Percentiles rank a stretch among this genome's conserved stretches.
Conservation (phyloP, 2,888 invertebrate species). For the Amiota communis region DNA sequence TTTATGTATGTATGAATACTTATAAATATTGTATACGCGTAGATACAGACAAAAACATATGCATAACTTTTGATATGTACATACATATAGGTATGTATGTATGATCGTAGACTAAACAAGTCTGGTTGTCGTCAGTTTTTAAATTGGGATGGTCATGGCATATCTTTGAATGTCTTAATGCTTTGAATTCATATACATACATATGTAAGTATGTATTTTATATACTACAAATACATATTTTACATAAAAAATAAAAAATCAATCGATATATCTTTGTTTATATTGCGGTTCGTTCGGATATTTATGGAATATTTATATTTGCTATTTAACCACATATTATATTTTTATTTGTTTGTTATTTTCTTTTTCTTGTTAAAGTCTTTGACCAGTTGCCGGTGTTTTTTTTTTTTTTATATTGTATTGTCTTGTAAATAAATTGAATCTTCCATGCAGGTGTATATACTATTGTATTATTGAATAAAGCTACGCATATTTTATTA, state of each 20-base stretch:
- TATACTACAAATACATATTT: background rate
- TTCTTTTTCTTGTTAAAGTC: background rate
- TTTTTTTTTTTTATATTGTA: background rate
- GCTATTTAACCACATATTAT: background rate
- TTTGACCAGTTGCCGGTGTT: constrained; percentile 16
- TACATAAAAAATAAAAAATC: background rate
- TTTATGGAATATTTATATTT: background rate
- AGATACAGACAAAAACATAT: no score
- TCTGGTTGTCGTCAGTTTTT: constrained; percentile 7
- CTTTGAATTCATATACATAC: background rate
- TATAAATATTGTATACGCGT: no score
- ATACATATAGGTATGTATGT: background rate
- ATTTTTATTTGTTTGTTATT: background rate
- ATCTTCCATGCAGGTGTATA: background rate
- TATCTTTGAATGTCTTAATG: no score
- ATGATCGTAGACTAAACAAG: background rate
- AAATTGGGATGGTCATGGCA: background rate
- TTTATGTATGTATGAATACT: background rate
- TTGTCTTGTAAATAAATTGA: background rate
- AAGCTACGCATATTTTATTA: constrained; percentile 5
- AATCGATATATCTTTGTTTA: background rate
- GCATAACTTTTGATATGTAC: no score
- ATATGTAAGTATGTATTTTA: no score
- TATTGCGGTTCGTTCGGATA: background rate
- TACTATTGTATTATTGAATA: background rate